Conservation (phyloP, 2,888 invertebrate species). For the Tuta absoluta region DNA sequence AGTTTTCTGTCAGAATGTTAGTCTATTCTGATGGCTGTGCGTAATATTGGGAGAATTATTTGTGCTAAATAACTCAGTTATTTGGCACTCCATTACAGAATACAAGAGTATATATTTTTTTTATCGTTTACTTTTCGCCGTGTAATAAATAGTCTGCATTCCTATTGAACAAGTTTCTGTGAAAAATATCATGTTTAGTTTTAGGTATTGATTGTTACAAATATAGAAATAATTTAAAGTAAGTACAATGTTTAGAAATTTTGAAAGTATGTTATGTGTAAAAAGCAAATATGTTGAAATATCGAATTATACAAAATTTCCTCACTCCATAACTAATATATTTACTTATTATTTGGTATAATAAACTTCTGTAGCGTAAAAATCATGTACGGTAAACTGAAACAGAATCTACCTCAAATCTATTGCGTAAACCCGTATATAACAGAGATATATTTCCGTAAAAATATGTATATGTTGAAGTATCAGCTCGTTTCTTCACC, state of each 20-base stretch:
- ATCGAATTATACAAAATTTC: background rate
- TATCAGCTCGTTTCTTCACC: background rate
- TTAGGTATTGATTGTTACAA: background rate
- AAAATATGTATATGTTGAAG: background rate
- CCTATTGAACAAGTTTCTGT: constrained; percentile 19
- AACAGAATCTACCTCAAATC: background rate
- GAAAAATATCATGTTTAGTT: background rate
- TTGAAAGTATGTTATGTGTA: background rate
- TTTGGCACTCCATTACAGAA: constrained; percentile 5
- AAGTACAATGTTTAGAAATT: constrained; percentile 1
- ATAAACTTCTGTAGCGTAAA: background rate
- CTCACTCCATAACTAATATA: background rate
- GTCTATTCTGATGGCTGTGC: too few species aligned
- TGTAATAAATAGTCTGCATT: constrained; percentile 29
- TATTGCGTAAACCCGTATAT: background rate
- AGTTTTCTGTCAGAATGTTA: background rate
- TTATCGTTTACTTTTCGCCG: constrained; percentile 28
- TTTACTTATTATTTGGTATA: too few species aligned
- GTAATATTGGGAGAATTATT: background rate
- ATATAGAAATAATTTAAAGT: background rate
- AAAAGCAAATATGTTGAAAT: too few species aligned
- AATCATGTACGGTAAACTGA: background rate
- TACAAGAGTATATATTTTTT: constrained; percentile 13
- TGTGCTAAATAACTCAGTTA: constrained; percentile 15
- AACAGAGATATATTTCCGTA: background rate